Evolutionary conservation across 2,797 vertebrate species (phyloP).

Genomic region (Brotula barbata): DNA sequence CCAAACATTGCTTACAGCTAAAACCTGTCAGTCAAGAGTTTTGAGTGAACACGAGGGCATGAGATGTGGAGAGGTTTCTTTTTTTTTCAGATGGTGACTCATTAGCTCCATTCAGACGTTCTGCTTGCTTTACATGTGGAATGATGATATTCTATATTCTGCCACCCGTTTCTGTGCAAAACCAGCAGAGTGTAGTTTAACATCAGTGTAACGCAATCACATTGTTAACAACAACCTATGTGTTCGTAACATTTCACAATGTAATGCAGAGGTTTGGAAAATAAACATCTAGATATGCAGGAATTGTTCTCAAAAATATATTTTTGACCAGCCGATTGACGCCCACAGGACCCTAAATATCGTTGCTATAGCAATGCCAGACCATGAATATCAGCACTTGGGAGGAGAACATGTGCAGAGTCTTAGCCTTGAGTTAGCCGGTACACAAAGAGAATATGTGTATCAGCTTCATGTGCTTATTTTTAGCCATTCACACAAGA

Average conservation of each 20-base stretch:
- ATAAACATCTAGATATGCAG: not conserved
- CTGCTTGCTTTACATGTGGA: not conserved
- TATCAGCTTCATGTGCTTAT: slow-evolving; percentile 16
- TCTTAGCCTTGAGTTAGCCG: slow-evolving; percentile 48
- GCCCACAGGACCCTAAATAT: slow-evolving; percentile 39
- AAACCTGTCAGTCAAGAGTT: not conserved
- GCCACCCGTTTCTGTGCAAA: not conserved
- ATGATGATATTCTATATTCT: not conserved
- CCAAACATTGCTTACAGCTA: not conserved
- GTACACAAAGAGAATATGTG: not conserved
- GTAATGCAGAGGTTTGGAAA: too few species aligned
- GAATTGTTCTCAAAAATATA: slow-evolving; percentile 6
- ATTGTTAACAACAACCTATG: too few species aligned
- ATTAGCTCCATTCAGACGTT: not conserved
- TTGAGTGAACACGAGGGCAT: not conserved
- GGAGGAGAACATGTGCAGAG: slow-evolving; percentile 26
- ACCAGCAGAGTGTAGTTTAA: not conserved
- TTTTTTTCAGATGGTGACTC: slow-evolving; percentile 14
- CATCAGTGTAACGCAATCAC: not conserved
- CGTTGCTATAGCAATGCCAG: slow-evolving; percentile 64
- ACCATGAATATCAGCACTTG: slow-evolving; percentile 28
- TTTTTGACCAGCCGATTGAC: slow-evolving; percentile 30
- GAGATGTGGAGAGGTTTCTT: not conserved
- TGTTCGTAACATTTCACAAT: too few species aligned
- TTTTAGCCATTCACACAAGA: too few species aligned